Evolutionary conservation across 2,113 vertebrate species (phyloP), one percentile per base, ranked within the genome.

Genomic region (Otocyon megalotis): DNA sequence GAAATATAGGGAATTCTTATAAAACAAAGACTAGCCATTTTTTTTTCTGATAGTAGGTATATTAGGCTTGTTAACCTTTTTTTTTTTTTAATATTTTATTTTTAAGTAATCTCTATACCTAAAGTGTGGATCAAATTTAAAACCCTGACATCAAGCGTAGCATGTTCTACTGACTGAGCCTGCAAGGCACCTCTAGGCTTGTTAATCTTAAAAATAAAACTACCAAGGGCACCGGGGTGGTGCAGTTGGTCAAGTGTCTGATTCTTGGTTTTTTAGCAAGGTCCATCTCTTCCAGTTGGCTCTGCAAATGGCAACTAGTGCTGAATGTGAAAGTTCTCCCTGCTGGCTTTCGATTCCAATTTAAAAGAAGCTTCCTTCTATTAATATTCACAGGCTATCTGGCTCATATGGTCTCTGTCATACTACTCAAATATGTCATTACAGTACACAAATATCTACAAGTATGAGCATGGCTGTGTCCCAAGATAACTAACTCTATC

Each of bases 401-500:
- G 71, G 76, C 14, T 72, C 26, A 43, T 5, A 30, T 28, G 58
- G 6, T 94, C 74, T 90, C 14, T 58, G 32, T 4, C 26, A 12
- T n/a, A 92, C 16, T 79, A 83, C 1, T 77, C 30, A 79, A 20
- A 3, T n/a, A 8, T 65, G 84, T 53, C 86, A 62, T n/a, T 9
- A 62, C 1, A 77, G 19, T 22, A 63, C 7, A 94, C 56, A 95
- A 71, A 89, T 35, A 74, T 69, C 26, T 16, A 88, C 9, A 85
- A 72, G 43, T n/a, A 71, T 56, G 60, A 56, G 69, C 22, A 30
- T 15, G 30, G 30, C 0, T 94, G 16, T 56, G 53, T 80, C 54
- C 22, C 26, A 93, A 72, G 71, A 81, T 43, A 95, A 20, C 16
- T 43, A 95, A 20, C 16, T 85, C 81, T 90, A n/a, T 94, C 92